These are phyloP conservation scores for Artemia franciscana DNA, from an alignment of 1,140 invertebrate genomes.

Conservation along the genomic window DNA sequence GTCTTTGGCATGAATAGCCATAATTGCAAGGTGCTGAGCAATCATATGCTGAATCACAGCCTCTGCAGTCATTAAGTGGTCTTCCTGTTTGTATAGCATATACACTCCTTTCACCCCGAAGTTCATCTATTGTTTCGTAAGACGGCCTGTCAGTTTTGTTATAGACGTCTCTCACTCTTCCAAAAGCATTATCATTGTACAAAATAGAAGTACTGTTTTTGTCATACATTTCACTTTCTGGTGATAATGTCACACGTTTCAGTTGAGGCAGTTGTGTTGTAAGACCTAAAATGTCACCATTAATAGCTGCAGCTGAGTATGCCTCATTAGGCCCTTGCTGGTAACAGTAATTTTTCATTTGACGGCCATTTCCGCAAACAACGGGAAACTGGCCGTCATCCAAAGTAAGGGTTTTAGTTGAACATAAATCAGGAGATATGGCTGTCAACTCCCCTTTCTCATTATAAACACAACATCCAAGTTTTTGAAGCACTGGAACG, in stretches of 20 bases:
- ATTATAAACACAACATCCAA: background rate
- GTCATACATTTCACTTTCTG: background rate
- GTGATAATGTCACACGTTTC: background rate
- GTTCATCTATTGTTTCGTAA: background rate
- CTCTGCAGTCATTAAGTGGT: background rate
- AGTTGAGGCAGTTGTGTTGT: background rate
- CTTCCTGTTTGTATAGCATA: background rate
- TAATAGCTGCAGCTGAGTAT: background rate
- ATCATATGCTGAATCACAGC: background rate
- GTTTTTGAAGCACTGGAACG: background rate
- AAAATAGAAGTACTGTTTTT: constrained; percentile 28
- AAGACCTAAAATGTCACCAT: background rate
- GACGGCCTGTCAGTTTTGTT: constrained; percentile 1
- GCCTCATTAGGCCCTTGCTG: background rate
- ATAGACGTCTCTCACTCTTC: constrained; percentile 35
- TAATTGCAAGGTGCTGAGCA: background rate
- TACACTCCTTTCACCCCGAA: background rate
- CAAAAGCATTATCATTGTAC: constrained; percentile 59
- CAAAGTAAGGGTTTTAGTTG: constrained; percentile 4
- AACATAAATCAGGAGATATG: constrained; percentile 3
- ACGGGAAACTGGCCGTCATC: constrained; percentile 8
- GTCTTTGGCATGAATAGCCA: background rate
- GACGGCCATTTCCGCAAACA: constrained; percentile 6
- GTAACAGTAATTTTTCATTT: constrained; percentile 8
- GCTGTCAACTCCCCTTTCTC: background rate